Conservation (phyloP, 2,113 vertebrate genomes). For the Ictidomys tridecemlineatus region DNA sequence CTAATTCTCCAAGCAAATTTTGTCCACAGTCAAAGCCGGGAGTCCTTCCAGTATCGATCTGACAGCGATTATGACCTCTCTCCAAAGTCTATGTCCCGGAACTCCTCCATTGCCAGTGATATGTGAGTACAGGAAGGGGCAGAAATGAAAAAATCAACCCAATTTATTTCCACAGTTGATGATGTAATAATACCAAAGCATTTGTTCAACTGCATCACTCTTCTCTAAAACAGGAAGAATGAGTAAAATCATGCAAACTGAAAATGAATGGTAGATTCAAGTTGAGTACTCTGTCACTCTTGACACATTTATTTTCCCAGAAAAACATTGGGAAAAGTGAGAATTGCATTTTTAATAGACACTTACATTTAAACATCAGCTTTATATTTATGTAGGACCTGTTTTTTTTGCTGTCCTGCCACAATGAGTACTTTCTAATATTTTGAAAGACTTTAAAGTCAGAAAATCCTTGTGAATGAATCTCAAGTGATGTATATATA, state of each 20-base stretch:
- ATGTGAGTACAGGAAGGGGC: conserved; percentile 91
- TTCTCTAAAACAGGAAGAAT: conserved; percentile 81
- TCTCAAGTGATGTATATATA: neutral
- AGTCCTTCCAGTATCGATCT: conserved; percentile 98
- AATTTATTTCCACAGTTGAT: neutral
- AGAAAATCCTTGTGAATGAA: neutral
- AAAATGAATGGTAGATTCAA: neutral
- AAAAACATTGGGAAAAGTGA: conserved; percentile 25
- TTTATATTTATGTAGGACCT: neutral
- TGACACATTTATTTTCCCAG: conserved; percentile 8
- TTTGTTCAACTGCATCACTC: neutral
- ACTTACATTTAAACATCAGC: neutral
- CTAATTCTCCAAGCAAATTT: conserved; percentile 99
- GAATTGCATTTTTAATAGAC: neutral
- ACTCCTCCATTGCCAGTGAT: conserved; percentile 99
- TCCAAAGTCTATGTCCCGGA: conserved; percentile 98
- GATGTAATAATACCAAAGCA: neutral
- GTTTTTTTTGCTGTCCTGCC: neutral
- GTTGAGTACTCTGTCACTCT: neutral
- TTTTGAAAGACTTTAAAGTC: conserved; percentile 49
- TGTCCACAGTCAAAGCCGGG: conserved; percentile 97
- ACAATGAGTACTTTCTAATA: conserved; percentile 76
- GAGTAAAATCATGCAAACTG: neutral
- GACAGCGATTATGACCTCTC: conserved; percentile 99
- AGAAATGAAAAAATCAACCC: neutral